Base-by-base conservation (phyloP, 2,888 invertebrate genomes). In the Megaustenia siamemsis region DNA sequence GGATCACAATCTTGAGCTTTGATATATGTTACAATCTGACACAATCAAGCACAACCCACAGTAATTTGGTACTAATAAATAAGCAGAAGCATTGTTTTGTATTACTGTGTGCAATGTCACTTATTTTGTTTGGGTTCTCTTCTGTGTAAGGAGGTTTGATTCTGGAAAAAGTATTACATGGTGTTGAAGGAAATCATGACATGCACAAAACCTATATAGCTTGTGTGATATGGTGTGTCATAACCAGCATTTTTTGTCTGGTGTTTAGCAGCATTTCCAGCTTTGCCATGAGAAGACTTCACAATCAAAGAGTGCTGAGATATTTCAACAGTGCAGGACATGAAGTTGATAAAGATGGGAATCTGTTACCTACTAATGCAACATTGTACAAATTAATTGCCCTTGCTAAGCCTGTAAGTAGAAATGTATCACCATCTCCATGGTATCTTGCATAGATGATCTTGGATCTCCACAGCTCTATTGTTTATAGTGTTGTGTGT, bases 131-230 rank as follows among this genome's bases (percentile, higher is more conserved):
- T 49, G 45, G 32, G 15, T 80, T 76, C 53, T 15, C 60, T n/a
- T 12, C 77, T 2, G 82, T 76, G 3, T 84, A 86, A 86, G 92
- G 92, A 24, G 90, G 89, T 24, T 76, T 92, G 15, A 86, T 93
- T 8, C 83, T 93, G 10, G 84, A 92, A 82, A 86, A 89, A 0
- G 75, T 92, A 21, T 24, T 45, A 21, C 87, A 91, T 76, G 89
- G 90, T 35, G 88, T 89, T 45, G 63, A 79, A 18, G 45, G 73
- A 24, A 92, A 91, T 80, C 69, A 40, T 8, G 83, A 56, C 5
- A 92, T 93, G 93, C 92, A 91, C 87, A 82, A 88, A 8, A 90
- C 91, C 8, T 93, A 91, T 84, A 90, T 92, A 86, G 91, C 90
- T 5, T 79, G 91, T 49, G 86, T 90, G n/a, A 91, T 93, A 63